A percentile compares a stretch with the other conserved stretches of the same genome.
phyloP scores from a whole-genome alignment of 1,140 invertebrate species.

The Caenorhabditis briggsae region DNA sequence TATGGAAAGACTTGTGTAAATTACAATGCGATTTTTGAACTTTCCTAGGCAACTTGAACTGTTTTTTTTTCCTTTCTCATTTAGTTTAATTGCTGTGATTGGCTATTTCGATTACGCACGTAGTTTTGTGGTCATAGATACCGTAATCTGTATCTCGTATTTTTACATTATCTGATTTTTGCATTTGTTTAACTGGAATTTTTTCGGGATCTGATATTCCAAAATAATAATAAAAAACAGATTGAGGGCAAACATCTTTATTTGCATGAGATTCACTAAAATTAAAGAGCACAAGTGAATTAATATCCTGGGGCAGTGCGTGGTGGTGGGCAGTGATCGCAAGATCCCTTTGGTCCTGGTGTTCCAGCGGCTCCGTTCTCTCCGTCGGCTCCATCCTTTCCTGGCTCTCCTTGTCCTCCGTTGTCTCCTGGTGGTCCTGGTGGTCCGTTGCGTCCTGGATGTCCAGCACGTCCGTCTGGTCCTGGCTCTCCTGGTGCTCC shows the following conservation, averaged over 20 bases:
- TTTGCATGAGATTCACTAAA: conserved; percentile 40
- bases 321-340: conserved; percentile 63
- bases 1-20: too few relatives aligned
- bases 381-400: conserved; percentile 59
- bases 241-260: conserved; percentile 19
- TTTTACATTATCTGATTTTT: too few relatives aligned
- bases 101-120: too few relatives aligned
- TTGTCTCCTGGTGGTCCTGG: conserved; percentile 58
- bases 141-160: too few relatives aligned
- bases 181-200: too few relatives aligned
- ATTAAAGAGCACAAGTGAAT: conserved; percentile 7
- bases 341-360: conserved; percentile 58
- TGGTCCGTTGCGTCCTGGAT: conserved; percentile 47
- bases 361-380: conserved; percentile 57
- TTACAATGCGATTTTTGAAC: too few relatives aligned
- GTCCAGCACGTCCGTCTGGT: conserved; percentile 54
- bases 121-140: too few relatives aligned
- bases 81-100: too few relatives aligned
- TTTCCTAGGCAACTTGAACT: too few relatives aligned
- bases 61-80: too few relatives aligned
- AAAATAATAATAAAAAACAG: neutral
- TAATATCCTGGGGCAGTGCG: conserved; percentile 64
- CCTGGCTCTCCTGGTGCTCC: conserved; percentile 55
- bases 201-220: too few relatives aligned
- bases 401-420: conserved; percentile 60